A percentile compares a stretch with the other conserved stretches of the same genome.
Evolutionary conservation across 2,797 vertebrate genomes (phyloP).

Genomic region (Eulemur coronatus): DNA sequence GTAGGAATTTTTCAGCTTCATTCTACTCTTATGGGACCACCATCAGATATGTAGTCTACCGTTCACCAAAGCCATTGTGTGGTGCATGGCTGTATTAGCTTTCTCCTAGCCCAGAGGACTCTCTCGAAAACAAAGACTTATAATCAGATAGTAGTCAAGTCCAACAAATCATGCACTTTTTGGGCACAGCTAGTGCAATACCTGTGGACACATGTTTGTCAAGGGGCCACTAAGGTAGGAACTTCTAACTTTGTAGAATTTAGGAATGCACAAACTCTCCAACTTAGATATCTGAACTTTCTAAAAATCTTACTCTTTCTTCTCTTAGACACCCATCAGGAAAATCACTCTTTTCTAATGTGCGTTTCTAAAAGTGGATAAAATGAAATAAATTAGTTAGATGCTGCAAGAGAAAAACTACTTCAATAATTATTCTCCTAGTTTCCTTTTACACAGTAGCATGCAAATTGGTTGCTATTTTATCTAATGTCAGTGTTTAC

Average conservation of each 20-base stretch:
- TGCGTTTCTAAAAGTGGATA: background rate
- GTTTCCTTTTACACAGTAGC: background rate
- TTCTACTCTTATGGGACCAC: background rate
- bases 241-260: background rate
- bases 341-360: background rate
- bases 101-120: background rate
- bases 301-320: background rate
- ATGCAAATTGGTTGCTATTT: background rate
- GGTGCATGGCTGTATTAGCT: background rate
- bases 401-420: background rate
- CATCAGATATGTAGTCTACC: rapidly evolving
- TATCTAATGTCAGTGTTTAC: constrained; percentile 13
- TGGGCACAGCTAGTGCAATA: background rate
- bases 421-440: background rate
- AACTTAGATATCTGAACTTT: background rate
- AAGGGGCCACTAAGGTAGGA: background rate
- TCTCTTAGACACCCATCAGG: background rate
- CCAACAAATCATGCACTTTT: background rate
- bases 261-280: background rate
- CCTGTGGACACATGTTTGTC: background rate
- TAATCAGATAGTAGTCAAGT: background rate
- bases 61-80: background rate
- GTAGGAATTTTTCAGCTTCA: background rate
- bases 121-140: constrained; percentile 21
- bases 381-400: background rate